These are phyloP conservation scores for Brachypterus glaber DNA, from an alignment of 2,888 invertebrate genomes.

Conservation along the genomic window DNA sequence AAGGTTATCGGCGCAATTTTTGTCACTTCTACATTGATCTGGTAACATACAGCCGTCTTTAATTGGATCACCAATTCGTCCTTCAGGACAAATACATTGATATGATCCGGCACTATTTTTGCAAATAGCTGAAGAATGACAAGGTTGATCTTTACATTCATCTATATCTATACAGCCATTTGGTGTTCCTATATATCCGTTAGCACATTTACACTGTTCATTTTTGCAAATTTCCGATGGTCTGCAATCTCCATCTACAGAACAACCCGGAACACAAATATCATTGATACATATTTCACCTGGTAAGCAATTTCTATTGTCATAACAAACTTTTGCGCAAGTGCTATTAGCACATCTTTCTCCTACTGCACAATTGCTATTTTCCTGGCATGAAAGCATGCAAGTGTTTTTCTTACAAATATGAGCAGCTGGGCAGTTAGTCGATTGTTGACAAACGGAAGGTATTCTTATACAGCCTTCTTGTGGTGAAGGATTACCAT, in stretches of 20 bases:
- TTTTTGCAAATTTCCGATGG: constrained; percentile 66
- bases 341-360: constrained; percentile 71
- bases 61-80: constrained; percentile 66
- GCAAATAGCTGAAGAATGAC: constrained; percentile 72
- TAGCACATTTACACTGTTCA: constrained; percentile 65
- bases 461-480: constrained; percentile 82
- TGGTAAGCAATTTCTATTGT: constrained; percentile 80
- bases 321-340: constrained; percentile 79
- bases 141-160: constrained; percentile 70
- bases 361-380: constrained; percentile 68
- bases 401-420: constrained; percentile 72
- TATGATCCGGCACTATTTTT: constrained; percentile 72
- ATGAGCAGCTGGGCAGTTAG: constrained; percentile 67
- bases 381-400: constrained; percentile 66
- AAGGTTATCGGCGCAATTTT: constrained; percentile 65
- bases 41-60: constrained; percentile 70
- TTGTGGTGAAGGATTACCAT: constrained; percentile 77
- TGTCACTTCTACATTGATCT: constrained; percentile 63
- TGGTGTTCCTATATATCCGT: constrained; percentile 63
- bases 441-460: constrained; percentile 54
- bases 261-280: constrained; percentile 74
- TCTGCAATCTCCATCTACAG: constrained; percentile 69
- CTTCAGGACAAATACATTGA: constrained; percentile 68
- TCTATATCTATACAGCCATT: constrained; percentile 74
- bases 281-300: constrained; percentile 80